Base-by-base conservation (phyloP, 2,797 vertebrate species). In the Adelosebastes latens region DNA sequence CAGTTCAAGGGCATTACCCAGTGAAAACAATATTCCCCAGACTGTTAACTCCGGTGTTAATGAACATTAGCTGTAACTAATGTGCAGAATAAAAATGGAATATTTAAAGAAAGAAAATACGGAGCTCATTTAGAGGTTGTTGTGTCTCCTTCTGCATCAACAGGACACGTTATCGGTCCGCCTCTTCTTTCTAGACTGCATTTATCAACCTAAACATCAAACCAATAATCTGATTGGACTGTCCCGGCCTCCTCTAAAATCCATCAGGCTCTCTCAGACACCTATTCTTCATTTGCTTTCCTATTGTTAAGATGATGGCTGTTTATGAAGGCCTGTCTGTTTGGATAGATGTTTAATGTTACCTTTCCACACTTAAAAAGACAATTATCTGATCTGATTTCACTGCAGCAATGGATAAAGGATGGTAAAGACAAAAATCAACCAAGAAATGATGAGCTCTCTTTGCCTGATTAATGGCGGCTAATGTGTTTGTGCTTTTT, bases 401-500 rank as follows among this genome's bases (percentile, higher is more conserved):
- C 5, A 13, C 11, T 1, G 24, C 14, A 31, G 8, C 22, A 24
- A 64, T 7, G 8, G 0, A n/a, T 4, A 11, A n/a, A 52, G 25
- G 31, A 55, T 72, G 12, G 13, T 14, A 36, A 63, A 46, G 22
- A 70, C 16, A 80, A 61, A 68, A 31, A 52, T 70, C 75, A 79
- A 36, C 25, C 59, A 6, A 63, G 20, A 61, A 62, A 55, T 79
- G 75, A 39, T 77, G 69, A 81, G 63, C 73, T 69, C 36, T 72
- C 5, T 53, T 72, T 61, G 34, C 61, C 62, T 82, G 85, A 80
- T 80, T 81, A 72, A 87, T 80, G 59, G n/a, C 13, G 59, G 70
- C 46, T 83, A 86, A 88, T 87, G 77, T 78, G 65, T 75, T 84
- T 80, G 79, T 55, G 64, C 61, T 60, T 67, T 82, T 82, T 2